These are phyloP conservation scores for Scolopax bukidnonensis DNA, from an alignment of 2,797 vertebrate species.

Conservation along the genomic window DNA sequence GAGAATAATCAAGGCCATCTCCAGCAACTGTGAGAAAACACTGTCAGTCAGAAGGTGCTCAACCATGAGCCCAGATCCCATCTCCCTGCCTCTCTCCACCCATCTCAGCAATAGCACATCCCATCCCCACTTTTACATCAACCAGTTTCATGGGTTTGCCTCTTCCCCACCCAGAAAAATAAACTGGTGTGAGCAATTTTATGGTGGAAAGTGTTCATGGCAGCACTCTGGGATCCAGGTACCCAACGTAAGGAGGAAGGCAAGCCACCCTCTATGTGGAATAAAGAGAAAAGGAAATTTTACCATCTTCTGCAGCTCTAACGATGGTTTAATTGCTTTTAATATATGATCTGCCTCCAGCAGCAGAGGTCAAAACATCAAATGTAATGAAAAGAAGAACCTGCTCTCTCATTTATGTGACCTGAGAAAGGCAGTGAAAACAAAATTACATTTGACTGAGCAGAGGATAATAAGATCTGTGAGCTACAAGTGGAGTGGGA, in stretches of 20 bases:
- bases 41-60: not conserved
- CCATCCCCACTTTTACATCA: not conserved
- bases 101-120: fast-evolving
- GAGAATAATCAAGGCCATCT: not conserved
- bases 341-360: not conserved
- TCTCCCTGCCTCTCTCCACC: no score
- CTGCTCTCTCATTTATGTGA: conserved; percentile 42
- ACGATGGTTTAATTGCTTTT: not conserved
- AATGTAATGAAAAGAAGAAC: conserved; percentile 23
- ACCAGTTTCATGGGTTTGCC: not conserved
- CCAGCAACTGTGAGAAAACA: not conserved
- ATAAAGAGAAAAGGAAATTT: not conserved
- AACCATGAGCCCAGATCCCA: not conserved
- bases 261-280: fast-evolving
- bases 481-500: conserved; percentile 33
- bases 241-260: not conserved
- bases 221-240: not conserved
- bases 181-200: not conserved
- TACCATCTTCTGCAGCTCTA: not conserved
- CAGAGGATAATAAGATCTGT: conserved; percentile 64
- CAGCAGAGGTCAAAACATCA: conserved; percentile 29
- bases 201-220: not conserved
- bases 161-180: not conserved
- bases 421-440: conserved; percentile 48
- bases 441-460: conserved; percentile 61